These are phyloP conservation scores for Drosophila kokeensis DNA, from an alignment of 2,888 invertebrate genomes.

Conservation along the genomic window DNA sequence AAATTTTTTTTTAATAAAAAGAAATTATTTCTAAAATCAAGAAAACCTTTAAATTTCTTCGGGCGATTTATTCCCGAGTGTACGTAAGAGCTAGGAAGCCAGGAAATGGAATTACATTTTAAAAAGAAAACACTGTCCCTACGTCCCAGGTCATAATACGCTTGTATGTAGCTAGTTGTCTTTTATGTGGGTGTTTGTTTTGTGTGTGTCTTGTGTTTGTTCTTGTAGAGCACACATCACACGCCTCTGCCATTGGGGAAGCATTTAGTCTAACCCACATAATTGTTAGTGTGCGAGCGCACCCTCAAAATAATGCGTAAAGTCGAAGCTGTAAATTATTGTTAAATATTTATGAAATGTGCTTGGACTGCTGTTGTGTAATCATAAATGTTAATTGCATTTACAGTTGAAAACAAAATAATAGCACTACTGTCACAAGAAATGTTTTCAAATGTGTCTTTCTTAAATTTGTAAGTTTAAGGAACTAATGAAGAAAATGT, in stretches of 20 bases:
- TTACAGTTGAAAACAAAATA: conserved; percentile 13
- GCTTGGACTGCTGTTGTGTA: conserved; percentile 32
- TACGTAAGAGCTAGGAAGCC: conserved; percentile 23
- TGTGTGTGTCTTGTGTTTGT: conserved; percentile 1
- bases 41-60: background rate
- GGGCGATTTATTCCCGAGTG: background rate
- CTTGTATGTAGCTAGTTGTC: conserved; percentile 1
- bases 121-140: conserved; percentile 49
- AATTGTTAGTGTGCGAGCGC: conserved; percentile 67
- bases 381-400: conserved; percentile 73
- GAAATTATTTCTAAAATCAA: background rate
- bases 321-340: conserved; percentile 65
- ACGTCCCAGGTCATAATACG: conserved; percentile 12
- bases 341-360: conserved; percentile 66
- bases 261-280: conserved; percentile 69
- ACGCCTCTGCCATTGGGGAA: conserved; percentile 57
- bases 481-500: background rate
- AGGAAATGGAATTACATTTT: conserved; percentile 51
- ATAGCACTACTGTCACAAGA: background rate
- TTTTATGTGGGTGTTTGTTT: conserved; percentile 2
- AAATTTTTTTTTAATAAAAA: background rate
- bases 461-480: background rate
- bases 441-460: background rate
- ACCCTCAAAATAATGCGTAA: conserved; percentile 65
- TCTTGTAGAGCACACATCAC: conserved; percentile 35